A percentile compares a stretch with the other conserved stretches of the same genome.
phyloP scores from a whole-genome alignment of 2,797 vertebrate species.

The Yasuhikotakia modesta region DNA sequence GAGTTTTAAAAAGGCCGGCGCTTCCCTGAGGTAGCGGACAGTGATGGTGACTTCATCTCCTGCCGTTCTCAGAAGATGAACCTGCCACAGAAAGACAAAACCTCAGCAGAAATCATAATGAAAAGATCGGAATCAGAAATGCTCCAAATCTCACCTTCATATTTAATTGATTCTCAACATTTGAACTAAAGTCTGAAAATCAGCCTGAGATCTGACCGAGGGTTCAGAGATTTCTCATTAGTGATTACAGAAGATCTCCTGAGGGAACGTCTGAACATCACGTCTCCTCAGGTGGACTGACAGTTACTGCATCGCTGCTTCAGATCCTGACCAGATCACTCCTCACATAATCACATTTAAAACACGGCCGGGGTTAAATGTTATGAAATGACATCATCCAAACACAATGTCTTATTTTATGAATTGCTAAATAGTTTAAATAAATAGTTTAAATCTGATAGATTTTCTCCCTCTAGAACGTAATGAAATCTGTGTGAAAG shows the following conservation, averaged over 20 bases:
- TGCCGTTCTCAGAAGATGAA: constrained; percentile 90
- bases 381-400: background rate
- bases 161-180: constrained; percentile 39
- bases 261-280: constrained; percentile 12
- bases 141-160: constrained; percentile 49
- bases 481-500: background rate
- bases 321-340: constrained; percentile 39
- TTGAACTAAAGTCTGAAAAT: constrained; percentile 58
- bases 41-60: constrained; percentile 93
- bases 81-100: constrained; percentile 73
- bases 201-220: constrained; percentile 51
- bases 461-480: background rate
- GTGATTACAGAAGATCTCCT: constrained; percentile 48
- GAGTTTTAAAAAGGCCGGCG: constrained; percentile 93
- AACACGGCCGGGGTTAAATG: constrained; percentile 17
- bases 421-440: too few species aligned
- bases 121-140: constrained; percentile 8
- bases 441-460: too few species aligned
- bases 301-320: constrained; percentile 49
- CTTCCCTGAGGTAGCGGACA: constrained; percentile 92
- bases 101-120: constrained; percentile 8
- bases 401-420: background rate
- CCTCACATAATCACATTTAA: constrained; percentile 27
- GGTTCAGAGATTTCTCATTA: constrained; percentile 46
- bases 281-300: constrained; percentile 52